A percentile compares a stretch with the other conserved stretches of the same genome.
phyloP scores from a whole-genome alignment of 2,888 invertebrate genomes.

The Oxycera nigricornis region DNA sequence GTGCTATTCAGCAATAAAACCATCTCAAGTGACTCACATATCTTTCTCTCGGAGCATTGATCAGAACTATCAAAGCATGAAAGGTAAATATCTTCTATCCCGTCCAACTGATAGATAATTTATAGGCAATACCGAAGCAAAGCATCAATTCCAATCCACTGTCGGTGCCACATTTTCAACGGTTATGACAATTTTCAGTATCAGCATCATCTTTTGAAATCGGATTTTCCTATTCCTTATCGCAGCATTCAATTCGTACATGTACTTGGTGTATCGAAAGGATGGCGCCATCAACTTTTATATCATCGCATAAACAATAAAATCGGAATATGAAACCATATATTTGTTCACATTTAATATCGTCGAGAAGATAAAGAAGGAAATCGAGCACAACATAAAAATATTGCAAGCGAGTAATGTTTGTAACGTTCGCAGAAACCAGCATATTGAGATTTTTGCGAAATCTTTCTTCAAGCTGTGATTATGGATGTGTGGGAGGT shows the following conservation, averaged over 20 bases:
- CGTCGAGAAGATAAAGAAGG: slow-evolving; percentile 16
- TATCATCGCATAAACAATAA: slow-evolving; percentile 44
- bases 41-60: neutral
- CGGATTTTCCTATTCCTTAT: slow-evolving; percentile 16
- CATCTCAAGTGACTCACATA: neutral
- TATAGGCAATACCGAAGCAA: slow-evolving; percentile 20
- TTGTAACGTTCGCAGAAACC: slow-evolving; percentile 32
- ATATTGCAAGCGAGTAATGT: slow-evolving; percentile 30
- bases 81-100: slow-evolving; percentile 15
- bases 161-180: slow-evolving; percentile 24
- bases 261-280: slow-evolving; percentile 20
- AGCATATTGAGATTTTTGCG: slow-evolving; percentile 35
- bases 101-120: slow-evolving; percentile 10
- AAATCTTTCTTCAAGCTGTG: slow-evolving; percentile 15
- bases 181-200: slow-evolving; percentile 31
- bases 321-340: slow-evolving; percentile 41
- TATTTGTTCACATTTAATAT: slow-evolving; percentile 38
- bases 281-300: slow-evolving; percentile 42
- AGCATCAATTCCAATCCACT: slow-evolving; percentile 23
- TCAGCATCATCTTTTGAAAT: slow-evolving; percentile 28
- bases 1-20: neutral
- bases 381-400: slow-evolving; percentile 37
- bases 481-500: neutral
- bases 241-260: neutral
- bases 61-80: slow-evolving; percentile 17